Evolutionary conservation across 2,797 vertebrate genomes (phyloP).

Genomic region (Odontamblyopus lacepedii): DNA sequence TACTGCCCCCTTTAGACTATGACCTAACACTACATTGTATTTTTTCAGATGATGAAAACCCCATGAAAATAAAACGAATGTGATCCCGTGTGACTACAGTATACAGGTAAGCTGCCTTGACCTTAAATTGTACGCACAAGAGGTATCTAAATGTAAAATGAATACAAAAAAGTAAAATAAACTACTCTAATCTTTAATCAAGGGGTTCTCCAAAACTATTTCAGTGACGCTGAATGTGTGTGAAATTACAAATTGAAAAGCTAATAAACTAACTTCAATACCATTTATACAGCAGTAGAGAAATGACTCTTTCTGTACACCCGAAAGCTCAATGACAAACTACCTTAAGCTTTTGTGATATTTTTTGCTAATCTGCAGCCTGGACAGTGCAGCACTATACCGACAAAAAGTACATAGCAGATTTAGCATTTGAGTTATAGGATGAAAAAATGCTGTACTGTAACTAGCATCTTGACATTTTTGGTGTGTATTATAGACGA

Average conservation of each 20-base stretch:
- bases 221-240: slow-evolving; percentile 23
- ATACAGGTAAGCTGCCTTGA: slow-evolving; percentile 42
- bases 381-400: slow-evolving; percentile 86
- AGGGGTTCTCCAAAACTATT: slow-evolving; percentile 37
- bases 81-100: slow-evolving; percentile 17
- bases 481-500: slow-evolving; percentile 71
- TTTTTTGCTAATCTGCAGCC: slow-evolving; percentile 70
- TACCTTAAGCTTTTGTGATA: slow-evolving; percentile 51
- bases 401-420: slow-evolving; percentile 79
- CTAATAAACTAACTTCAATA: slow-evolving; percentile 55
- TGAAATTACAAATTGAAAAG: slow-evolving; percentile 51
- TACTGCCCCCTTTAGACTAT: slow-evolving; percentile 49
- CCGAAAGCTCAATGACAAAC: slow-evolving; percentile 53
- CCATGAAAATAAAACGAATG: slow-evolving; percentile 49
- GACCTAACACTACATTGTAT: slow-evolving; percentile 41
- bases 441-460: slow-evolving; percentile 41
- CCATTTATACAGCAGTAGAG: slow-evolving; percentile 64
- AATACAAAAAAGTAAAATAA: neutral
- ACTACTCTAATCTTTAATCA: slow-evolving; percentile 19
- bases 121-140: slow-evolving; percentile 24
- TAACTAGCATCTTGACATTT: slow-evolving; percentile 58
- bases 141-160: slow-evolving; percentile 22
- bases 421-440: slow-evolving; percentile 55
- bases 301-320: slow-evolving; percentile 53
- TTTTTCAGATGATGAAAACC: slow-evolving; percentile 37